These are phyloP conservation scores for Philonicus albiceps DNA, from an alignment of 2,888 invertebrate species.

Conservation along the genomic window DNA sequence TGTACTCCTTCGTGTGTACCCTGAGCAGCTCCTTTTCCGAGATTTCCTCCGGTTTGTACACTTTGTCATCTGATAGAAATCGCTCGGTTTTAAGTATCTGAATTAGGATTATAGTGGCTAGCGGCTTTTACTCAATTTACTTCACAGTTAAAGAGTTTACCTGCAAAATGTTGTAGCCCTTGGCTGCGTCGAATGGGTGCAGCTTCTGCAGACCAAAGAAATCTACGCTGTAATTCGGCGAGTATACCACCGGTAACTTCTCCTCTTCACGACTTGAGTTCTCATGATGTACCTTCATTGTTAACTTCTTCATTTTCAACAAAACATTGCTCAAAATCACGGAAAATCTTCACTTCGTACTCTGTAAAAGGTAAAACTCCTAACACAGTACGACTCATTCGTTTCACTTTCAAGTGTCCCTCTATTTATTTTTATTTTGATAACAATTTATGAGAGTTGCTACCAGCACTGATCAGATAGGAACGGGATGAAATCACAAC, in stretches of 20 bases:
- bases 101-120: constrained; percentile 43
- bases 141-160: constrained; percentile 60
- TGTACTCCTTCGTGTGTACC: constrained; percentile 79
- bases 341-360: not conserved
- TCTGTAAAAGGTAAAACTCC: not conserved
- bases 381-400: not conserved
- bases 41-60: constrained; percentile 77
- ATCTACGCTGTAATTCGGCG: constrained; percentile 79
- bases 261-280: constrained; percentile 43
- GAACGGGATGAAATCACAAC: not conserved
- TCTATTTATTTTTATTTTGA: too few species aligned
- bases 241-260: constrained; percentile 81
- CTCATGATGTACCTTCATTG: constrained; percentile 38
- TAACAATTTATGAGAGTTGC: not conserved
- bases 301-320: constrained; percentile 24
- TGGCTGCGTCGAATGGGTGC: constrained; percentile 88
- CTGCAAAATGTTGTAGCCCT: constrained; percentile 81
- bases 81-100: constrained; percentile 70
- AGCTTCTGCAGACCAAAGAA: constrained; percentile 83
- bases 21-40: constrained; percentile 74
- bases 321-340: not conserved
- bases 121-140: not conserved
- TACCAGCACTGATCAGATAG: not conserved
- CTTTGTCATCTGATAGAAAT: constrained; percentile 69
- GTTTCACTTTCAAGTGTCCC: not conserved